Percentiles rank a stretch among this genome's conserved stretches.
These are phyloP conservation scores for Holothuria glaberrima DNA, from an alignment of 35 echinoderm and acorn worm genomes.

Conservation along the genomic window DNA sequence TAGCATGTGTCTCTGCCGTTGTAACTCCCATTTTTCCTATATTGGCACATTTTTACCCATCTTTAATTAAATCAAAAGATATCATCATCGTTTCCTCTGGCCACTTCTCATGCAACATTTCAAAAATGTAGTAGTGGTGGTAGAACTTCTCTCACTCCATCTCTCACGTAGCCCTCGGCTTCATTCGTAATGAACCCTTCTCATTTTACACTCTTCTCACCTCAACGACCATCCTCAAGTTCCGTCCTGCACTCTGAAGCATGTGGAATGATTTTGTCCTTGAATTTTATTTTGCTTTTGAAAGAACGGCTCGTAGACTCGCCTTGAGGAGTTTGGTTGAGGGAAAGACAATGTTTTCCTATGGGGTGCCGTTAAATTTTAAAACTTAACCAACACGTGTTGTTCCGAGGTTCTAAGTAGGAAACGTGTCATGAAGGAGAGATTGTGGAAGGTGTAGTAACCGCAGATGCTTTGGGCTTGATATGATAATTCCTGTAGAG, in stretches of 20 bases:
- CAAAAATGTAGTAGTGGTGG: background rate
- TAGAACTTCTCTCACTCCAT: background rate
- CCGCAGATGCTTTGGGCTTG: too few species aligned
- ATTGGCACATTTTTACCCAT: background rate
- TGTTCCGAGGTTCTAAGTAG: too few species aligned
- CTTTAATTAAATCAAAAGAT: constrained; percentile 22
- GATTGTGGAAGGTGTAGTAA: too few species aligned
- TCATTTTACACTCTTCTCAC: constrained; percentile 4
- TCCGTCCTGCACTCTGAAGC: constrained; percentile 6
- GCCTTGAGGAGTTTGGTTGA: constrained; percentile 17
- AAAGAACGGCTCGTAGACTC: background rate
- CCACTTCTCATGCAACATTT: too few species aligned
- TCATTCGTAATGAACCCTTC: background rate
- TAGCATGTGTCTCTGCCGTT: too few species aligned
- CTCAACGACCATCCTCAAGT: background rate
- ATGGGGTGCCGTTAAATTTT: too few species aligned
- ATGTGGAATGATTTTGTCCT: background rate
- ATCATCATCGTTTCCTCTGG: background rate
- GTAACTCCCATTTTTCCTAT: too few species aligned
- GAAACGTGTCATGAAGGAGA: too few species aligned
- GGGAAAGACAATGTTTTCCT: constrained; percentile 18
- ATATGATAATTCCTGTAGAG: too few species aligned
- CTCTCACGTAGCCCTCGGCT: constrained; percentile 19
- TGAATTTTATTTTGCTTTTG: constrained; percentile 20
- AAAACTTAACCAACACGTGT: too few species aligned